phyloP scores from a whole-genome alignment of 2,113 vertebrate genomes.

The Paramisgurnus dabryanus region DNA sequence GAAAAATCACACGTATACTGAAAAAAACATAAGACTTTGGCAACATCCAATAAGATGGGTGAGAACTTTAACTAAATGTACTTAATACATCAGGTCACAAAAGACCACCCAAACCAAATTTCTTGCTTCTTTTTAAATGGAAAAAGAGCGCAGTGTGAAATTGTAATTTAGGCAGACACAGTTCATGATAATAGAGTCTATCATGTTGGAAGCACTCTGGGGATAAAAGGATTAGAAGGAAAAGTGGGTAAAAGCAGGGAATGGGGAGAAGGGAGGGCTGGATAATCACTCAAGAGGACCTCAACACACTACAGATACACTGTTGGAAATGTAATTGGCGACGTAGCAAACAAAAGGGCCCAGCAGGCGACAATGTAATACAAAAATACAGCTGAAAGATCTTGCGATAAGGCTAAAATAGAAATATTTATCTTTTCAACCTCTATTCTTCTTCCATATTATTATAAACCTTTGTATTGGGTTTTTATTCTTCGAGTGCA shows the following conservation, averaged over 20 bases:
- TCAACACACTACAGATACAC: constrained; percentile 25
- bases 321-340: constrained; percentile 71
- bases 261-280: constrained; percentile 2
- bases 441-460: neutral
- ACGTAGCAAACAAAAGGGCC: constrained; percentile 68
- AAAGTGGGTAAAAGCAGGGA: constrained; percentile 35
- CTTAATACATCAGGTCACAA: neutral
- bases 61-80: constrained; percentile 8
- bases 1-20: neutral
- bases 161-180: constrained; percentile 10
- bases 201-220: constrained; percentile 30
- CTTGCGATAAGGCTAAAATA: constrained; percentile 25
- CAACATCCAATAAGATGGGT: neutral
- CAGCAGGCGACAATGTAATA: constrained; percentile 63
- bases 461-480: constrained; percentile 41
- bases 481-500: constrained; percentile 67
- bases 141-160: constrained; percentile 22
- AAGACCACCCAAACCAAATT: constrained; percentile 20
- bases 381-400: constrained; percentile 70
- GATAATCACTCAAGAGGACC: constrained; percentile 25
- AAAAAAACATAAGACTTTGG: constrained; percentile 5
- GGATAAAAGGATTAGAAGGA: constrained; percentile 45
- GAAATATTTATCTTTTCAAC: constrained; percentile 13
- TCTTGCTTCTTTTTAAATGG: constrained; percentile 19
- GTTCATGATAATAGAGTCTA: constrained; percentile 36